Conservation (phyloP, 2,888 invertebrate genomes). For the Cheilosia vernalis region DNA sequence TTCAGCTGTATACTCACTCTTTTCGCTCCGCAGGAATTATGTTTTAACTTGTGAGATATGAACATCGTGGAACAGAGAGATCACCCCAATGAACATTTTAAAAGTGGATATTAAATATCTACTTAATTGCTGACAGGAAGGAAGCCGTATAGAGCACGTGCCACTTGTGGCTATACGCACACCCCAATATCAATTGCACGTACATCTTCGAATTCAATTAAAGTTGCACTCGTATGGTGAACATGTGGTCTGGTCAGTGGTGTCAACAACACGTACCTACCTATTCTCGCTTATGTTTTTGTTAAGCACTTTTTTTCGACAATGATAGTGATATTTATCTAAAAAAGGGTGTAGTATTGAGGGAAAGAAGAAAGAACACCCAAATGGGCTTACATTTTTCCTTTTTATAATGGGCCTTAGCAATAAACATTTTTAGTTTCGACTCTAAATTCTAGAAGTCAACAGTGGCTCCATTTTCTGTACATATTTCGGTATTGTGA, state of each 20-base stretch:
- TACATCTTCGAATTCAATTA: constrained; percentile 12
- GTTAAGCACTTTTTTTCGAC: not conserved
- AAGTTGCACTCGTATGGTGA: constrained; percentile 38
- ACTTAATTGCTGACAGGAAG: constrained; percentile 74
- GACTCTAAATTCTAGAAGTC: too few species aligned
- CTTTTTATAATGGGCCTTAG: too few species aligned
- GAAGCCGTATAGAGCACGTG: constrained; percentile 52
- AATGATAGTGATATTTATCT: too few species aligned
- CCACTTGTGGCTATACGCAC: constrained; percentile 42
- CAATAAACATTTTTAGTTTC: too few species aligned
- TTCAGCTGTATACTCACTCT: constrained; percentile 9
- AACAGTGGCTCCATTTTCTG: too few species aligned
- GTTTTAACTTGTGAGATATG: constrained; percentile 28
- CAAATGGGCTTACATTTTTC: too few species aligned
- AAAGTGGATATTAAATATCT: constrained; percentile 73
- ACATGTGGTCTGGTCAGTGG: constrained; percentile 41
- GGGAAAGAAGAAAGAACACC: too few species aligned
- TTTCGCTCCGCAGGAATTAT: constrained; percentile 44
- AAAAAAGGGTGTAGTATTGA: too few species aligned
- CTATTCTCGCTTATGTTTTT: not conserved
- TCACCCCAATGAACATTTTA: constrained; percentile 31
- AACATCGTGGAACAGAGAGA: constrained; percentile 25
- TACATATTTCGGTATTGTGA: too few species aligned
- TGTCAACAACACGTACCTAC: constrained; percentile 2
- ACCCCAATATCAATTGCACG: constrained; percentile 22